Percentiles rank a stretch among this genome's conserved stretches.
Evolutionary conservation across 2,888 invertebrate genomes (phyloP).

Genomic region (Cephus pygmeus): DNA sequence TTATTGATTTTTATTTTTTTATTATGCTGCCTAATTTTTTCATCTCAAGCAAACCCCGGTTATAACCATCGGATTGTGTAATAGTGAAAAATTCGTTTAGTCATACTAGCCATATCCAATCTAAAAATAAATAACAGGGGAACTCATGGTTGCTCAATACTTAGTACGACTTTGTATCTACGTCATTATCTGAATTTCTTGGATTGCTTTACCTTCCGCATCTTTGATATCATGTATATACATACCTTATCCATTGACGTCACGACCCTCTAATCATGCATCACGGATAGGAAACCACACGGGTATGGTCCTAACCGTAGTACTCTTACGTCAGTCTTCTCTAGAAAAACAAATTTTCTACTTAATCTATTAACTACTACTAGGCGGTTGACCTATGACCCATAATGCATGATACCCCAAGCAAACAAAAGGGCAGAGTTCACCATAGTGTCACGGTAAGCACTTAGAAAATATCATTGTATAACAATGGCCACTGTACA

Average conservation of each 20-base stretch:
- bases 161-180: background rate
- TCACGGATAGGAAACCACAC: background rate
- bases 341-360: background rate
- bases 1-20: background rate
- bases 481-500: background rate
- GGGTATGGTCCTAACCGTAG: background rate
- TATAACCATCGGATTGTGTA: background rate
- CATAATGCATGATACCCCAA: background rate
- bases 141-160: background rate
- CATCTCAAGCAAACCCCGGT: background rate
- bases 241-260: background rate
- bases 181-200: background rate
- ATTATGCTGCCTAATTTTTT: background rate
- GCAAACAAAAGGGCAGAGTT: background rate
- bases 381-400: background rate
- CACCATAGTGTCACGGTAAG: background rate
- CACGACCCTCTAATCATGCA: background rate
- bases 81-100: background rate
- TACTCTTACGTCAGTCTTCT: background rate
- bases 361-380: background rate
- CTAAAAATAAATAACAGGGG: background rate
- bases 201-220: background rate
- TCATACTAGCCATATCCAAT: background rate
- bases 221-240: background rate
- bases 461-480: background rate